A percentile compares a stretch with the other conserved stretches of the same genome.
Conservation (phyloP, 2,888 invertebrate species). For the Drosophila neonasuta region DNA sequence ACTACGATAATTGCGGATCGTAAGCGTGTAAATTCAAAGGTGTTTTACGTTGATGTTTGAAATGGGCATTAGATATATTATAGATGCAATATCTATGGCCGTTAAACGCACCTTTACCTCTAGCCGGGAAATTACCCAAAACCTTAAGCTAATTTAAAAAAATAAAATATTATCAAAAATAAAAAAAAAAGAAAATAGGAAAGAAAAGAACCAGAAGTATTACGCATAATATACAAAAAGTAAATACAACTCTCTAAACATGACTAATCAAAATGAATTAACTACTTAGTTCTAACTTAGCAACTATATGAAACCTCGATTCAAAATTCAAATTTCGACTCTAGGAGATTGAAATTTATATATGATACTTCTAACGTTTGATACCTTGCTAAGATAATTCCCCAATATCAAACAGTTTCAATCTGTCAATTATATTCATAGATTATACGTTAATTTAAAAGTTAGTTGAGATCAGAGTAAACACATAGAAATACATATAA, state of each 20-base stretch:
- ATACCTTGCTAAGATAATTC: conserved; percentile 39
- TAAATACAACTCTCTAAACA: conserved; percentile 5
- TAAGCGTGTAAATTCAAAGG: conserved; percentile 41
- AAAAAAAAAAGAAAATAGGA: conserved; percentile 11
- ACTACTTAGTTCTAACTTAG: not conserved
- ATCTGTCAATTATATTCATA: conserved; percentile 27
- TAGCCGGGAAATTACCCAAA: conserved; percentile 74
- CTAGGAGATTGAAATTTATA: not conserved
- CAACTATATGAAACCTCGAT: conserved; percentile 9
- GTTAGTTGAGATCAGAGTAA: conserved; percentile 1
- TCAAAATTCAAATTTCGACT: not conserved
- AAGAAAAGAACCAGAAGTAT: conserved; percentile 43
- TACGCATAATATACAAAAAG: conserved; percentile 40
- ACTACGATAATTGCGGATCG: conserved; percentile 37
- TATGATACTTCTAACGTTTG: not conserved
- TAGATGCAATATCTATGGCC: conserved; percentile 18
- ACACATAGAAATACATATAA: conserved; percentile 17
- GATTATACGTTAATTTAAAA: conserved; percentile 13
- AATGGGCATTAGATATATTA: conserved; percentile 10
- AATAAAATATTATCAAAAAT: conserved; percentile 38
- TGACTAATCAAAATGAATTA: not conserved
- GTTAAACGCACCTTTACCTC: conserved; percentile 73
- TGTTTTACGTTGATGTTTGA: conserved; percentile 32
- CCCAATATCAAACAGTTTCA: conserved; percentile 39
- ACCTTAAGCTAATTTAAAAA: conserved; percentile 72